phyloP scores from a whole-genome alignment of 2,797 vertebrate genomes.

The Sebastes steindachneri region DNA sequence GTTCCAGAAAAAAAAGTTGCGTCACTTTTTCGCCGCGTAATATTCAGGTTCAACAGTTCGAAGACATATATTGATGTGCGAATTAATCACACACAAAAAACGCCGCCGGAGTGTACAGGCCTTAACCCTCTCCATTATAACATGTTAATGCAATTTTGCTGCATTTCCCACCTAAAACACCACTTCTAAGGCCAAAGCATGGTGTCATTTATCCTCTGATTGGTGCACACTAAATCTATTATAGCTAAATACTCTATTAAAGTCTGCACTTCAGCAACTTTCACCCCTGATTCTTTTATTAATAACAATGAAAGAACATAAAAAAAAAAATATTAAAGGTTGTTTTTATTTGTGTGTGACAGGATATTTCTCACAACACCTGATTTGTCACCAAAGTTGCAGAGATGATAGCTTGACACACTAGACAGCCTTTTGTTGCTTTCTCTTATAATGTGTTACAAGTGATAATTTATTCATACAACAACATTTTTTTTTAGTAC shows the following conservation, averaged over 20 bases:
- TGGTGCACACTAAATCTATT: neutral
- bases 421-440: conserved; percentile 24
- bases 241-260: neutral
- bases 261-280: conserved; percentile 1
- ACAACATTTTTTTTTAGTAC: conserved; percentile 1
- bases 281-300: neutral
- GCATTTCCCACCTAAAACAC: neutral
- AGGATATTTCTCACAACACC: conserved; percentile 17
- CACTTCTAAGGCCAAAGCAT: neutral
- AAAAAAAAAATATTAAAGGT: neutral
- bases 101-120: too few species aligned
- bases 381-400: conserved; percentile 27
- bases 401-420: conserved; percentile 16
- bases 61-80: too few species aligned
- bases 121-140: neutral
- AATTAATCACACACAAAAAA: too few species aligned
- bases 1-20: rapidly evolving
- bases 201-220: neutral
- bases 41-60: too few species aligned
- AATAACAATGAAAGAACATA: neutral
- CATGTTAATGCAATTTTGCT: neutral
- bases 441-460: conserved; percentile 37
- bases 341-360: conserved; percentile 24
- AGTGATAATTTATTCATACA: conserved; percentile 47
- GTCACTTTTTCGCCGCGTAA: too few species aligned